Conservation (phyloP, 1,140 invertebrate genomes). For the Homarus americanus region DNA sequence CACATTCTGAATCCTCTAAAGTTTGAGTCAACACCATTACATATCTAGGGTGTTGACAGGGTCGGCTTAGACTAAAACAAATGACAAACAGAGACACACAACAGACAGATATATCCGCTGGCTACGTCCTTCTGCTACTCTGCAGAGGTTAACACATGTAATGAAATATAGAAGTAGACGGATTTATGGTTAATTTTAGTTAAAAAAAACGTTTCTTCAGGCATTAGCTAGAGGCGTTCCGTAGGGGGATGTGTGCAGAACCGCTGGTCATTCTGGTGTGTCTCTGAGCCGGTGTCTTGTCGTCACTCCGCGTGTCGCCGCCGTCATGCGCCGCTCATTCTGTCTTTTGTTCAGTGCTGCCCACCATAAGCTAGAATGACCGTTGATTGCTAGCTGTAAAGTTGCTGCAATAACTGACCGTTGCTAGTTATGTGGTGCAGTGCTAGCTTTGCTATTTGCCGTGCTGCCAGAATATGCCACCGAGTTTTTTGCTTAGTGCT, state of each 20-base stretch:
- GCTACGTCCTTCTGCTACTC: slow-evolving; percentile 1
- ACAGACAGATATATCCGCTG: not conserved
- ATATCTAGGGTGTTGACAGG: no score
- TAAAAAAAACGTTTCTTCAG: not conserved
- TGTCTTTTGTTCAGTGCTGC: not conserved
- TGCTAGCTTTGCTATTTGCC: no score
- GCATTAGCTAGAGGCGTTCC: not conserved
- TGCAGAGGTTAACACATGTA: not conserved
- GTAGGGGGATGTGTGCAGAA: not conserved
- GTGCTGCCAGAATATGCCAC: no score
- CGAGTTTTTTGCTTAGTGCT: not conserved
- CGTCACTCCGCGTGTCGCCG: not conserved
- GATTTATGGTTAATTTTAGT: not conserved
- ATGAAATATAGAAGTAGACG: not conserved
- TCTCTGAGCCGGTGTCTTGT: not conserved
- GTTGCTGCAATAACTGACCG: not conserved
- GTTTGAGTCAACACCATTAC: no score
- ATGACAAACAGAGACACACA: not conserved
- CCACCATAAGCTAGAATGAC: not conserved
- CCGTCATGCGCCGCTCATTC: not conserved
- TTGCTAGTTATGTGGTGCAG: not conserved
- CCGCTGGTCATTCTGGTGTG: not conserved
- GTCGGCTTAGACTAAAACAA: no score
- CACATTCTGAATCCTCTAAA: no score
- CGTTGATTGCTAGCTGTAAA: not conserved